phyloP scores from a whole-genome alignment of 2,797 vertebrate species.

The Luscinia megarhynchos region DNA sequence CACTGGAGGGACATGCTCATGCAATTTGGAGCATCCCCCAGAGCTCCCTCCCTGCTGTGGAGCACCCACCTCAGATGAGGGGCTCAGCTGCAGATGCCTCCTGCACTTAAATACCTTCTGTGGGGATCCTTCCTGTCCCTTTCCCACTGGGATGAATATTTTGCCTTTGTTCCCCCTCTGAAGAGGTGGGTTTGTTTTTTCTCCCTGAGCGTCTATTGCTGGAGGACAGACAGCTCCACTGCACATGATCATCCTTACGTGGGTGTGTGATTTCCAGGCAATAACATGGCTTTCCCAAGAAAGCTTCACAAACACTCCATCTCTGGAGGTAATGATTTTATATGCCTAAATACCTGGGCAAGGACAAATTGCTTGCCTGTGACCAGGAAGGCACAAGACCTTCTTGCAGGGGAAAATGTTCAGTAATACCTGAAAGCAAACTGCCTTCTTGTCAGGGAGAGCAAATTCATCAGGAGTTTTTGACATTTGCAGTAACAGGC shows the following conservation, averaged over 20 bases:
- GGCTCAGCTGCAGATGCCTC: not conserved
- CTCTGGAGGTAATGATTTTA: not conserved
- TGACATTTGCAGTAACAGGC: fast-evolving
- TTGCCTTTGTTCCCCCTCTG: not conserved
- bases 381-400: not conserved
- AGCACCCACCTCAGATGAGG: not conserved
- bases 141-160: not conserved
- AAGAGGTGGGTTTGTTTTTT: not conserved
- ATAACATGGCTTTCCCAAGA: not conserved
- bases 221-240: not conserved
- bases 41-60: not conserved
- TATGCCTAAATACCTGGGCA: not conserved
- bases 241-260: not conserved
- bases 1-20: fast-evolving
- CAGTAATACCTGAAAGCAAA: not conserved
- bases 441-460: not conserved
- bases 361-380: not conserved
- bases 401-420: not conserved
- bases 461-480: not conserved
- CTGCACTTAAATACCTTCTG: not conserved
- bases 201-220: not conserved
- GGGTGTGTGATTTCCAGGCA: not conserved
- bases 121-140: not conserved
- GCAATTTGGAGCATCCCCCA: not conserved
- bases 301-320: not conserved